Conservation (phyloP, 2,113 vertebrate species). For the Melanostigma gelatinosum region DNA sequence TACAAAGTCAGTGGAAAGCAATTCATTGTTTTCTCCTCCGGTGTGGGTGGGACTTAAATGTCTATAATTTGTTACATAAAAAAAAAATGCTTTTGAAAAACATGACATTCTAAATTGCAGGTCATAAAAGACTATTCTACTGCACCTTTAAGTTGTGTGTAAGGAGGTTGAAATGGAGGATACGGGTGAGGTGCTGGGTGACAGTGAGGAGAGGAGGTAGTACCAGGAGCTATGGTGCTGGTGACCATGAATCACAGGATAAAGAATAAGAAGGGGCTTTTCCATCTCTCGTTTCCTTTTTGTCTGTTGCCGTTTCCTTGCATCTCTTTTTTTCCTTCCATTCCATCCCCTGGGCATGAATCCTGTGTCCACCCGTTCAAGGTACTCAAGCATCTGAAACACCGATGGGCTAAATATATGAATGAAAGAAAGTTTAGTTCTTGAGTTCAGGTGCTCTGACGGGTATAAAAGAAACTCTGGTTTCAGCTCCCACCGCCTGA, state of each 20-base stretch:
- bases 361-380: background rate
- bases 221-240: background rate
- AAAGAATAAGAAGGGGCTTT: conserved; percentile 23
- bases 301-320: background rate
- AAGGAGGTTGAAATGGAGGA: background rate
- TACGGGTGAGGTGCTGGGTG: background rate
- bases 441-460: background rate
- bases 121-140: background rate
- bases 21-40: background rate
- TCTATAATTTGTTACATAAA: background rate
- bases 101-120: background rate
- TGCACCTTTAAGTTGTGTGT: background rate
- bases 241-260: background rate
- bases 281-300: background rate
- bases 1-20: background rate
- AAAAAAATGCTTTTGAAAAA: background rate
- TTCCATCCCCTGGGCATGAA: conserved; percentile 2
- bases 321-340: background rate
- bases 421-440: background rate
- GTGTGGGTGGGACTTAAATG: background rate
- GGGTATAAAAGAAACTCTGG: background rate
- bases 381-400: background rate
- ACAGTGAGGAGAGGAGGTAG: background rate
- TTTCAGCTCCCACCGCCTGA: conserved; percentile 16
- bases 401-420: background rate